Percentiles rank a stretch among this genome's conserved stretches.
Evolutionary conservation across 2,888 invertebrate genomes (phyloP).

Genomic region (Apamea sordens): DNA sequence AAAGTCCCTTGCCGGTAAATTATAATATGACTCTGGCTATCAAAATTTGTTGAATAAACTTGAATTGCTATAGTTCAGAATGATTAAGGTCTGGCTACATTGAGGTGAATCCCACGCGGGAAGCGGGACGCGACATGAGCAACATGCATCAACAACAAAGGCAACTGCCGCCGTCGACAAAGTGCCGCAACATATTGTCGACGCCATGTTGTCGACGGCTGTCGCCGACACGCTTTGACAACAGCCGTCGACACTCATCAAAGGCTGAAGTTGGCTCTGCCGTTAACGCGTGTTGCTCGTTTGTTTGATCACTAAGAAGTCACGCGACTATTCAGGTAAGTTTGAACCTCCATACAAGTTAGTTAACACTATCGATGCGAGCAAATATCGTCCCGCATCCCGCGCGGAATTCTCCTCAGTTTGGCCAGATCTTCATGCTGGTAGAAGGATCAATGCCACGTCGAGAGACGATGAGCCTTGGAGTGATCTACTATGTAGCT

Average conservation of each 20-base stretch:
- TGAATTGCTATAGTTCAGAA: not conserved
- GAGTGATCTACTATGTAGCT: not conserved
- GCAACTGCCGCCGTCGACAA: too few species aligned
- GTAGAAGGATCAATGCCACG: not conserved
- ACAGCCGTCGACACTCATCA: too few species aligned
- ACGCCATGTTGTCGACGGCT: too few species aligned
- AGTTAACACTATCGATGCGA: not conserved
- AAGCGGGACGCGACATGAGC: too few species aligned
- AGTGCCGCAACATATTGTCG: too few species aligned
- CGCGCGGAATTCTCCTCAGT: not conserved
- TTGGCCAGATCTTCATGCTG: not conserved
- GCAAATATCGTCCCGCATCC: not conserved
- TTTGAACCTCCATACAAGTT: not conserved
- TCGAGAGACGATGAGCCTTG: not conserved
- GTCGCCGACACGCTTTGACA: too few species aligned
- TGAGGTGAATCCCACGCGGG: not conserved
- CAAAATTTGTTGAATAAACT: constrained; percentile 6
- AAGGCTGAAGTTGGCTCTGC: too few species aligned
- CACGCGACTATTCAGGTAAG: too few species aligned
- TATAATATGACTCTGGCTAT: not conserved
- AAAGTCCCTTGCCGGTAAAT: not conserved
- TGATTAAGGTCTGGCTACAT: not conserved
- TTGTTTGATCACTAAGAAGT: too few species aligned
- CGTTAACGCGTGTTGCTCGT: too few species aligned
- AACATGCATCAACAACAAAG: too few species aligned